Evolutionary conservation across 2,888 invertebrate species (phyloP), one percentile per base, ranked within the genome.

Genomic region (Tetragnatha montana): DNA sequence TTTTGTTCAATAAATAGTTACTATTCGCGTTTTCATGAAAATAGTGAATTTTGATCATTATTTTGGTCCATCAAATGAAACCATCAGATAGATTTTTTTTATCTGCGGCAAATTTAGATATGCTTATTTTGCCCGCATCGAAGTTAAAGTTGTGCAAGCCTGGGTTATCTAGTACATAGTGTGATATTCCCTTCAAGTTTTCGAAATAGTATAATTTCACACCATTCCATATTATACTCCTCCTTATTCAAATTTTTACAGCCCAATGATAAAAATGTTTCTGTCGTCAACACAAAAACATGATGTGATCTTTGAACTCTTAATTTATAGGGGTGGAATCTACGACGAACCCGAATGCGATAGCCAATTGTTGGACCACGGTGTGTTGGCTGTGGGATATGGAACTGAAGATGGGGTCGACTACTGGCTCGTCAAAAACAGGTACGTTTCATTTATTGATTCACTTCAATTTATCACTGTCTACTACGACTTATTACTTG

Each of bases 381-480:
- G 98, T 0, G 97, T 98, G 95, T 94, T 98, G 73, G 95, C 97
- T n/a, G 96, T 98, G 17, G 98, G 98, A 0, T 98, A 98, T 93
- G 97, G 97, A 14, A 93, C 93, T 14, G 93, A 93, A 84, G 91
- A 92, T 73, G 93, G 93, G 0, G 95, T 95, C 8, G 95, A 96
- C 88, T 96, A 96, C 92, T 98, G 97, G 97, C 96, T 98, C 70
- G 94, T 98, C 87, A 97, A 98, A 93, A 98, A 98, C 94, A 97
- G 92, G 90, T 91, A 76, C 17, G 80, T 2, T 8, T 17, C 92
- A 92, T 47, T 74, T 8, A 4, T 35, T 2, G 35, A 35, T 35
- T 35, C 35, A 35, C 35, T 35, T 1, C 35, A 4, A 35, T 35
- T 35, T 35, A 35, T 35, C 35, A 35, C 35, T 35, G 35, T 35